Conservation (phyloP, 2,113 vertebrate genomes). For the Sula dactylatra region DNA sequence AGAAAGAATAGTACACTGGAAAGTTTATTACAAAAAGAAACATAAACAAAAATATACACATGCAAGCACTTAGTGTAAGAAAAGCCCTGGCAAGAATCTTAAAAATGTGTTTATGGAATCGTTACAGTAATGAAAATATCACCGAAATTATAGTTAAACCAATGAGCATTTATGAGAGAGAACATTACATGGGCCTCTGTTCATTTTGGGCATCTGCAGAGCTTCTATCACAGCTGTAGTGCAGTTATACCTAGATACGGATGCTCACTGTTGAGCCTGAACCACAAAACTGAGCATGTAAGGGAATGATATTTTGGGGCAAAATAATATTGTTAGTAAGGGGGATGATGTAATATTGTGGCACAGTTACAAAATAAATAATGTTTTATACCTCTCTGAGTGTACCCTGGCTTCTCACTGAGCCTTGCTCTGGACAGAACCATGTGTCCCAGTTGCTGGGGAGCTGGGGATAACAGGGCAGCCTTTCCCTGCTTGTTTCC, state of each 20-base stretch:
- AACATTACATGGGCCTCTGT: neutral
- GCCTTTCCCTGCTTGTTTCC: neutral
- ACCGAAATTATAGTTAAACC: neutral
- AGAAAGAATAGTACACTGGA: neutral
- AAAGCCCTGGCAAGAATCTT: neutral
- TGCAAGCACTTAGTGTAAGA: neutral
- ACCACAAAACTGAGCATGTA: neutral
- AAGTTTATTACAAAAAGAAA: neutral
- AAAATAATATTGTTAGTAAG: neutral
- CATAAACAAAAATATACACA: neutral
- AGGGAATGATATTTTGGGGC: neutral
- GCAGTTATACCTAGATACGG: neutral
- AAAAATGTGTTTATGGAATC: neutral
- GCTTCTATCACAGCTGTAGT: neutral
- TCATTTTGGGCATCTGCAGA: neutral
- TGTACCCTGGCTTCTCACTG: neutral
- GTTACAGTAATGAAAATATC: neutral
- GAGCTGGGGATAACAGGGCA: neutral
- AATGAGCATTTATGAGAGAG: neutral
- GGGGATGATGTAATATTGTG: neutral
- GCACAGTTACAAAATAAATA: neutral
- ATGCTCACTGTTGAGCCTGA: neutral
- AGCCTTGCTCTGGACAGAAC: neutral
- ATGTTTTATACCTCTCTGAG: neutral
- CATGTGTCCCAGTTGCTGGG: neutral